Percentiles rank a stretch among this genome's conserved stretches.
phyloP scores from a whole-genome alignment of 2,113 vertebrate species.

The Empidonax alnorum region DNA sequence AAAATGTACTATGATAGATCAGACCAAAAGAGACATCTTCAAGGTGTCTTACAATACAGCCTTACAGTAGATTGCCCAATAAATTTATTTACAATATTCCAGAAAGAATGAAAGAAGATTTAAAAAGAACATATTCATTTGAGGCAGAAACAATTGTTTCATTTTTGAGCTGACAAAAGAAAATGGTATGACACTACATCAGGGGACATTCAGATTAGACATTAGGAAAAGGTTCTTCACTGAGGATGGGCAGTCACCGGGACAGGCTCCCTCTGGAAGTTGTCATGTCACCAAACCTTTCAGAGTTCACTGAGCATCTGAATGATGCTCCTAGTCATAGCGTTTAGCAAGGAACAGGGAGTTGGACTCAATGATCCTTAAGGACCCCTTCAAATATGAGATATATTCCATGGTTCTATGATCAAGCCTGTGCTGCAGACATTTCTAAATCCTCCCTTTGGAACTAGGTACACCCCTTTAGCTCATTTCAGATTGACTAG shows the following conservation, averaged over 20 bases:
- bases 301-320: not conserved
- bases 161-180: not conserved
- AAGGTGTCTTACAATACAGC: not conserved
- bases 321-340: not conserved
- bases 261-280: not conserved
- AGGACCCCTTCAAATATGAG: not conserved
- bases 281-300: not conserved
- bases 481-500: not conserved
- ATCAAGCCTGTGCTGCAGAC: not conserved
- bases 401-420: not conserved
- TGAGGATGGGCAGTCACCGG: not conserved
- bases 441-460: not conserved
- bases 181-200: not conserved
- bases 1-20: not conserved
- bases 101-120: not conserved
- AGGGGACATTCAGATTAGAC: not conserved
- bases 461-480: not conserved
- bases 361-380: not conserved
- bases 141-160: not conserved
- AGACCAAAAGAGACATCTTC: not conserved
- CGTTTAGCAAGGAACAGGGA: not conserved
- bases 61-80: not conserved
- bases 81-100: not conserved
- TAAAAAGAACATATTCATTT: not conserved
- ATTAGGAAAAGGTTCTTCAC: not conserved